Base-by-base conservation (phyloP, 2,888 invertebrate species). In the Hyles lineata region DNA sequence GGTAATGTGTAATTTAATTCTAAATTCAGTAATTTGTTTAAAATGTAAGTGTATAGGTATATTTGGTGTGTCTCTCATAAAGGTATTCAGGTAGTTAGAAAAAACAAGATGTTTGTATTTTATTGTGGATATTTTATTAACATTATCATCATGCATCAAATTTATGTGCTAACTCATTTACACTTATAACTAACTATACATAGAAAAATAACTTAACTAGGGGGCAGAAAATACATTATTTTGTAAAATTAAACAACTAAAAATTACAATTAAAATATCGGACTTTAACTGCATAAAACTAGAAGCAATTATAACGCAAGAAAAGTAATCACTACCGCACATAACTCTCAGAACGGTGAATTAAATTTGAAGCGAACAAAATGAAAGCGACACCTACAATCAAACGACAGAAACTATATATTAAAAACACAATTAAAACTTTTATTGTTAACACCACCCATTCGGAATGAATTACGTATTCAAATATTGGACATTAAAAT, bases 141-240 rank as follows among this genome's bases (percentile, higher is more conserved):
- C 93, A 93, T 94, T 93, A 94, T 92, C 92, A 94, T 94, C 94
- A 94, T 94, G 94, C 94, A 94, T 94, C 93, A 91, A 93, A 92
- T 93, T 90, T 94, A 94, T 90, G 93, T 93, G 91, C 93, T 94
- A 93, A 91, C 87, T 92, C 92, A 94, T 94, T 92, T 94, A 94
- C 93, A 94, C 93, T 93, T 94, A 94, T 88, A 91, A 93, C 94
- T 94, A 94, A 88, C 94, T 94, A 94, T 94, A 94, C 94, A 94
- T 94, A 94, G 92, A 93, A 93, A 93, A 93, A 93, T 93, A 94
- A 94, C 94, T 93, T 93, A 94, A 92, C 92, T 91, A 92, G 87
- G 90, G 89, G 91, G 93, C 91, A 93, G 90, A 93, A 92, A 94
- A 92, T 93, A 94, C 93, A 93, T 84, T 93, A 92, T 90, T 92